Conservation (phyloP, 2,113 vertebrate species). For the Antechinus stuartii region DNA sequence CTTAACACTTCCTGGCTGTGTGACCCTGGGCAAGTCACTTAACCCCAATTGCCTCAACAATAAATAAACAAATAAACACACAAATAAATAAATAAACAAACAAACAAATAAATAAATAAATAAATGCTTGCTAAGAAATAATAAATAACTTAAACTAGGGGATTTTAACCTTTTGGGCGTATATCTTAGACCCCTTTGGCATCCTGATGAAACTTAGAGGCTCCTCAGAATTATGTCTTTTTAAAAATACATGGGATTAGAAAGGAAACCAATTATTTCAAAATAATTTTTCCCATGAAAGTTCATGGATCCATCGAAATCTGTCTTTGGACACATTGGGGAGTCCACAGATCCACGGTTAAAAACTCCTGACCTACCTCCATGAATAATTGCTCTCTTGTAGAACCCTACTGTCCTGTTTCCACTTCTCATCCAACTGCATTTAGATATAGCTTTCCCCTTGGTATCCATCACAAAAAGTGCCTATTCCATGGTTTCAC, state of each 20-base stretch:
- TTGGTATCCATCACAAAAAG: background rate
- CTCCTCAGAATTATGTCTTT: background rate
- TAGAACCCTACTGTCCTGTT: background rate
- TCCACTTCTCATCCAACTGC: background rate
- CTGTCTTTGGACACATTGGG: background rate
- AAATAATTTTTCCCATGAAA: background rate
- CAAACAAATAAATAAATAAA: background rate
- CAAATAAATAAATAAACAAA: too few relatives aligned
- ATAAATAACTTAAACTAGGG: background rate
- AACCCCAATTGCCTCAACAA: too few relatives aligned
- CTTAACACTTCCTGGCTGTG: too few relatives aligned
- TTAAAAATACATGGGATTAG: background rate
- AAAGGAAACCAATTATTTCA: background rate
- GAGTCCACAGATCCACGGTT: background rate
- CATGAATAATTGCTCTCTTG: background rate
- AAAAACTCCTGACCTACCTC: background rate
- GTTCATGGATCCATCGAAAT: background rate
- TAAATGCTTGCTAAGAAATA: background rate
- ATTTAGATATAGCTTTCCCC: background rate
- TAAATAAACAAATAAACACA: background rate
- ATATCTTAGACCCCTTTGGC: background rate
- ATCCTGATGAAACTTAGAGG: background rate
- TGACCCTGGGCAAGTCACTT: too few relatives aligned
- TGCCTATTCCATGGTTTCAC: background rate
- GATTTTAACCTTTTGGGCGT: background rate